Conservation (phyloP, 2,113 vertebrate genomes). For the Osmerus mordax region DNA sequence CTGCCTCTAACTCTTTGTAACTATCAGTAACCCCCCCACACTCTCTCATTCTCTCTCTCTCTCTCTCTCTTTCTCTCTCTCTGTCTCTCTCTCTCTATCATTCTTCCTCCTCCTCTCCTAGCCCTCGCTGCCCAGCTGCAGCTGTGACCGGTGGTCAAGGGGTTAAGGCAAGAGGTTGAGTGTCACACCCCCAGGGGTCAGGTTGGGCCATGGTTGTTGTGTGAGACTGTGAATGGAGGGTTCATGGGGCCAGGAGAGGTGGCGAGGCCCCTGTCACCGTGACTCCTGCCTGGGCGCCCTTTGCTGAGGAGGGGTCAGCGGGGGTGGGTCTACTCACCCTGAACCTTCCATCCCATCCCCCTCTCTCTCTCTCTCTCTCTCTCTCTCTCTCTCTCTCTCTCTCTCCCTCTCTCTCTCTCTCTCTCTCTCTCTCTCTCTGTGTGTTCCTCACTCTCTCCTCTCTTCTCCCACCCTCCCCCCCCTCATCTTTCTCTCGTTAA, state of each 20-base stretch:
- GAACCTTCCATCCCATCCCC: neutral
- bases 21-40: slow-evolving; percentile 8
- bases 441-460: no score
- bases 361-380: neutral
- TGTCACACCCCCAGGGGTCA: slow-evolving; percentile 74
- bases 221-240: slow-evolving; percentile 66
- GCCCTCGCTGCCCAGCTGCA: slow-evolving; percentile 56
- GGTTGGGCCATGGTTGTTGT: slow-evolving; percentile 63
- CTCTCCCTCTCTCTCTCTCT: no score
- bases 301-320: slow-evolving; percentile 58
- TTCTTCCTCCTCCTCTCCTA: slow-evolving; percentile 31
- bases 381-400: slow-evolving; percentile 37
- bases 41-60: slow-evolving; percentile 19
- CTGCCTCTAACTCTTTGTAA: slow-evolving; percentile 14
- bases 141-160: slow-evolving; percentile 68
- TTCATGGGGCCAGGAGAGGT: slow-evolving; percentile 62
- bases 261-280: slow-evolving; percentile 53
- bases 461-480: no score
- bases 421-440: no score
- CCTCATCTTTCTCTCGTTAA: slow-evolving; percentile 50
- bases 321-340: slow-evolving; percentile 26
- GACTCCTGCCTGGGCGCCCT: slow-evolving; percentile 61
- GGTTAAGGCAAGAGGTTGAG: slow-evolving; percentile 76
- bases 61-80: slow-evolving; percentile 11
- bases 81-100: slow-evolving; percentile 14